Evolutionary conservation across 2,888 invertebrate species (phyloP).

Genomic region (Parnassius mnemosyne): DNA sequence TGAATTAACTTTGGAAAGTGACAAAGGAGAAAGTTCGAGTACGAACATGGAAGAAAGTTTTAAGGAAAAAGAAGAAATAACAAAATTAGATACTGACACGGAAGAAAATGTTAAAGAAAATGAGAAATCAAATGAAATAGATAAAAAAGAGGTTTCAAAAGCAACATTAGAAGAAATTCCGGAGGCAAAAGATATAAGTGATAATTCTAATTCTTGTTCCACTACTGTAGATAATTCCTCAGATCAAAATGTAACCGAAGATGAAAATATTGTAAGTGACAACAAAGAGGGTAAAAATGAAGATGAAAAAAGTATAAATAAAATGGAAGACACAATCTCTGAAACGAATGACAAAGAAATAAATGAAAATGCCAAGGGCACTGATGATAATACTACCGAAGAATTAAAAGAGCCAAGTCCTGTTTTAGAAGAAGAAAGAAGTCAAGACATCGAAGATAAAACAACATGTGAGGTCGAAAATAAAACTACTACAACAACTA

Average conservation of each 20-base stretch:
- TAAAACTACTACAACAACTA: slow-evolving; percentile 18
- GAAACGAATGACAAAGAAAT: neutral
- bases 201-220: neutral
- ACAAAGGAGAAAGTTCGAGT: neutral
- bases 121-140: slow-evolving; percentile 6
- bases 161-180: neutral
- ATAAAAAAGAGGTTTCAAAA: neutral
- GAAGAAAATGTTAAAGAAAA: slow-evolving; percentile 18
- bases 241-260: slow-evolving; percentile 20
- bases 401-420: neutral
- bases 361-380: neutral
- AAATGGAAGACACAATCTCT: neutral
- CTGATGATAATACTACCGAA: neutral
- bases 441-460: slow-evolving; percentile 13
- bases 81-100: slow-evolving; percentile 4
- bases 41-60: slow-evolving; percentile 9
- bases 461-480: slow-evolving; percentile 19
- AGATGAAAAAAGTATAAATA: neutral
- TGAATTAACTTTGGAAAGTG: neutral
- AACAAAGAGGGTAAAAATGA: slow-evolving; percentile 4
- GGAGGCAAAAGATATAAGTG: neutral
- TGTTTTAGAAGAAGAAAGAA: neutral
- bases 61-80: slow-evolving; percentile 14
- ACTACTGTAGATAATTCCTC: neutral
- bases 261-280: slow-evolving; percentile 6